Evolutionary conservation across 2,113 vertebrate genomes (phyloP).

Genomic region (Procavia capensis): DNA sequence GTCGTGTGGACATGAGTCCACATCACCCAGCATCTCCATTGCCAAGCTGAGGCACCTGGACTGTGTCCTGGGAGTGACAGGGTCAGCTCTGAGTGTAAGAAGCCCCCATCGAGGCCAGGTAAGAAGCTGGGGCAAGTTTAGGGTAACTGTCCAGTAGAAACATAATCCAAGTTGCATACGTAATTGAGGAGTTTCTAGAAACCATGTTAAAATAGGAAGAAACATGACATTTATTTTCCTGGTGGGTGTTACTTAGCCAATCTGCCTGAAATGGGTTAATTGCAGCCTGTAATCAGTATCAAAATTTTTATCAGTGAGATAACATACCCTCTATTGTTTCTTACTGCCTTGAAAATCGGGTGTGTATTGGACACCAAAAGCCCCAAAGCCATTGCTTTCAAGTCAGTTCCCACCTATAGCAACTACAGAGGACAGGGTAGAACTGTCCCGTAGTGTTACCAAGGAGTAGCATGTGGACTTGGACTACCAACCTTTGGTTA

Average conservation of each 20-base stretch:
- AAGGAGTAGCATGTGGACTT: no score
- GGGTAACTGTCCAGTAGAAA: neutral
- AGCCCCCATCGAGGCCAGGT: neutral
- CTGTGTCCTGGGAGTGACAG: neutral
- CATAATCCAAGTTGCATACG: accelerated
- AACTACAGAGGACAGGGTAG: no score
- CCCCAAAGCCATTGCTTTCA: neutral
- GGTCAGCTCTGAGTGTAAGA: neutral
- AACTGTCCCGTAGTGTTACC: no score
- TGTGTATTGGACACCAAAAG: accelerated
- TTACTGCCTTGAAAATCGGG: neutral
- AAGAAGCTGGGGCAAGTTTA: neutral
- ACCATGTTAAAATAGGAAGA: no score
- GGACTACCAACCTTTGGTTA: no score
- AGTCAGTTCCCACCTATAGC: no score
- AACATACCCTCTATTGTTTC: neutral
- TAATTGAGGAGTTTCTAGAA: no score
- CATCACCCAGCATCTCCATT: neutral
- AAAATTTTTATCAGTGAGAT: neutral
- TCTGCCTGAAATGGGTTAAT: neutral
- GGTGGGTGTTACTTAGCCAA: neutral
- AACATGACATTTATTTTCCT: no score
- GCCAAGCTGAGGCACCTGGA: neutral
- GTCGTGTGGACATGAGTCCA: neutral
- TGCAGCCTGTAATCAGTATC: neutral